Conservation (phyloP, 2,888 invertebrate genomes). For the Lithophane socia region DNA sequence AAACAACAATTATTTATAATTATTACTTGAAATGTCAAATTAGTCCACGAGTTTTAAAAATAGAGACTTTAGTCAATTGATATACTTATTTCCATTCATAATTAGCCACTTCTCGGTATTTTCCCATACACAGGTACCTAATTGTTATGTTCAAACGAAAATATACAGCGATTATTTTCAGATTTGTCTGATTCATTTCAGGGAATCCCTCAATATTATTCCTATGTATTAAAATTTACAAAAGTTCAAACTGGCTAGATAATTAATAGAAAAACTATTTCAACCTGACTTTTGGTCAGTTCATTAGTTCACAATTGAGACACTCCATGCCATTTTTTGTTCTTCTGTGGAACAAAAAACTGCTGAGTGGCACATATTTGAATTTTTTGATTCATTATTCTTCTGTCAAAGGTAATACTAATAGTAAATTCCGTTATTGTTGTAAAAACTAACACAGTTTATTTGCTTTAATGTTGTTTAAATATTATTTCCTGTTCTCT, state of each 20-base stretch:
- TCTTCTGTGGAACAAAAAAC: conserved; percentile 14
- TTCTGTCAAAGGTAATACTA: conserved; percentile 50
- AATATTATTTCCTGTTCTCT: conserved; percentile 60
- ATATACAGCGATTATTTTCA: conserved; percentile 12
- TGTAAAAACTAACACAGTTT: conserved; percentile 52
- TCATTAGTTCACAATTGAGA: conserved; percentile 32
- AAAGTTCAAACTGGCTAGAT: conserved; percentile 6
- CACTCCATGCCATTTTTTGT: conserved; percentile 45
- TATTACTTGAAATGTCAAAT: too few relatives aligned
- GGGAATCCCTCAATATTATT: conserved; percentile 12
- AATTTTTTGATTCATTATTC: conserved; percentile 43
- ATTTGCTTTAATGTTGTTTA: conserved; percentile 49
- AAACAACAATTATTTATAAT: too few relatives aligned
- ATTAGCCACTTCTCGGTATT: not conserved
- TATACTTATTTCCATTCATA: not conserved
- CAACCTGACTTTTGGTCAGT: conserved; percentile 5
- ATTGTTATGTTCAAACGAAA: not conserved
- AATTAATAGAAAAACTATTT: conserved; percentile 17
- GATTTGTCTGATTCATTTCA: conserved; percentile 19
- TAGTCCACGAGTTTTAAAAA: too few relatives aligned
- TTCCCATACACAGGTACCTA: not conserved
- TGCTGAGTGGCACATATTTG: conserved; percentile 3
- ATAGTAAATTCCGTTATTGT: conserved; percentile 39
- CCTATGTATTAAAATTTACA: not conserved
- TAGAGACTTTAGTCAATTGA: not conserved